These are phyloP conservation scores for Stenichneumon culpator DNA, from an alignment of 2,888 invertebrate genomes.

Conservation along the genomic window DNA sequence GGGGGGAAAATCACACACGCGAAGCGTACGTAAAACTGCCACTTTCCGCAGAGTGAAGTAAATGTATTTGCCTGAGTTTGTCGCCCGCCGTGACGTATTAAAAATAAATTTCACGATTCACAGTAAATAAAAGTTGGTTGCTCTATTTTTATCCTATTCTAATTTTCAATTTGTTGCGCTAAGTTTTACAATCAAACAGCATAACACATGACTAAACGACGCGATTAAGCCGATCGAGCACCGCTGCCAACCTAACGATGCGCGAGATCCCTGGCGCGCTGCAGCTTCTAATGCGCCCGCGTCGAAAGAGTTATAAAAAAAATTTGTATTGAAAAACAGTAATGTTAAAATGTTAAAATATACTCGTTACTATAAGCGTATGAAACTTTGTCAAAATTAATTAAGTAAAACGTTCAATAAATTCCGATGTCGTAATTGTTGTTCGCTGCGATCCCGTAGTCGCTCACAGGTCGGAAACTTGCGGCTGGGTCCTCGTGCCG, in stretches of 20 bases:
- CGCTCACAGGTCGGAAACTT: slow-evolving; percentile 45
- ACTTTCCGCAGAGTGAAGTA: background rate
- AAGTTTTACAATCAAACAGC: no score
- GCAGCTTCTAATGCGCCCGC: no score
- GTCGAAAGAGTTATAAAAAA: no score
- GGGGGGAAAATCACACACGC: no score
- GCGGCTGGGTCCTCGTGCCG: slow-evolving; percentile 15
- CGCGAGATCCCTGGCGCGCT: no score
- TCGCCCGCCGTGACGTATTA: slow-evolving; percentile 82
- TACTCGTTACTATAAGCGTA: background rate
- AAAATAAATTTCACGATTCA: background rate
- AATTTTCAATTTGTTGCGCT: no score
- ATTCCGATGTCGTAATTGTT: background rate
- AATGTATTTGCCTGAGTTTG: slow-evolving; percentile 93
- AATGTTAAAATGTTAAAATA: background rate
- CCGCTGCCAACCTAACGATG: no score
- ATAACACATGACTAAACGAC: no score
- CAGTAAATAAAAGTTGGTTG: background rate
- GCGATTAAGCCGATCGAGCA: no score
- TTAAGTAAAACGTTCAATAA: background rate
- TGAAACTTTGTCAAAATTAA: slow-evolving; percentile 1
- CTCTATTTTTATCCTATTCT: background rate
- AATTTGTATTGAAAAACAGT: background rate
- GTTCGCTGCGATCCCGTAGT: background rate
- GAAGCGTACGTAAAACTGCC: no score